Conservation (phyloP, 1,140 invertebrate genomes). For the Drosophila burlai region DNA sequence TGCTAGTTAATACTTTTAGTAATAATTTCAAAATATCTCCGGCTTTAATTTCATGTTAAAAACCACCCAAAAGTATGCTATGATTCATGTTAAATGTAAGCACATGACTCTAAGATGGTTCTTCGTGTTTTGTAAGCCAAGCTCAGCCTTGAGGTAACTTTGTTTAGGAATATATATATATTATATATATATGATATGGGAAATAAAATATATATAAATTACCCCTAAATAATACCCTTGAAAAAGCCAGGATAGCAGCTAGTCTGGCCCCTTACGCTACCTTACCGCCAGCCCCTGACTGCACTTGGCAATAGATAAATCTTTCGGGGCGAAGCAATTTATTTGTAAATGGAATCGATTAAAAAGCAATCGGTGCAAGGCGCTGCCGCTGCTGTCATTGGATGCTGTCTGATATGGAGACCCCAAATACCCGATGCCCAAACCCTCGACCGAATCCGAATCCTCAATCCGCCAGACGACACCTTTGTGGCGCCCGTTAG, state of each 20-base stretch:
- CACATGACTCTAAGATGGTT: too few relatives aligned
- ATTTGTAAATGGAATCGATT: conserved; percentile 85
- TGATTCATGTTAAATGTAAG: too few relatives aligned
- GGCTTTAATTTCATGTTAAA: too few relatives aligned
- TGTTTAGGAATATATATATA: not conserved
- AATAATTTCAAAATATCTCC: too few relatives aligned
- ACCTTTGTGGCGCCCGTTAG: conserved; percentile 80
- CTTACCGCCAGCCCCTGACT: not conserved
- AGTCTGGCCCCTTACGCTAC: not conserved
- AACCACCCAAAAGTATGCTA: too few relatives aligned
- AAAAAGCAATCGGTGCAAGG: conserved; percentile 84
- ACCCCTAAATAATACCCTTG: not conserved
- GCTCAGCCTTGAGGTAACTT: not conserved
- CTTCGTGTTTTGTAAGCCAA: too few relatives aligned
- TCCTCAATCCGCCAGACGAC: conserved; percentile 59
- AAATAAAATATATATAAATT: too few relatives aligned
- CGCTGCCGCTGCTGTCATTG: conserved; percentile 44
- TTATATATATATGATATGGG: too few relatives aligned
- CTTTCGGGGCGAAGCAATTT: conserved; percentile 78
- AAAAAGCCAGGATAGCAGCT: not conserved
- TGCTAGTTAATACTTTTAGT: too few relatives aligned
- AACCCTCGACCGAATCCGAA: conserved; percentile 1
- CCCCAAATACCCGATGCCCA: conserved; percentile 9
- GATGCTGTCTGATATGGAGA: conserved; percentile 35
- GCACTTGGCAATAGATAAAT: conserved; percentile 68